Base-by-base conservation (phyloP, 2,888 invertebrate genomes). In the Eilema sororculum region DNA sequence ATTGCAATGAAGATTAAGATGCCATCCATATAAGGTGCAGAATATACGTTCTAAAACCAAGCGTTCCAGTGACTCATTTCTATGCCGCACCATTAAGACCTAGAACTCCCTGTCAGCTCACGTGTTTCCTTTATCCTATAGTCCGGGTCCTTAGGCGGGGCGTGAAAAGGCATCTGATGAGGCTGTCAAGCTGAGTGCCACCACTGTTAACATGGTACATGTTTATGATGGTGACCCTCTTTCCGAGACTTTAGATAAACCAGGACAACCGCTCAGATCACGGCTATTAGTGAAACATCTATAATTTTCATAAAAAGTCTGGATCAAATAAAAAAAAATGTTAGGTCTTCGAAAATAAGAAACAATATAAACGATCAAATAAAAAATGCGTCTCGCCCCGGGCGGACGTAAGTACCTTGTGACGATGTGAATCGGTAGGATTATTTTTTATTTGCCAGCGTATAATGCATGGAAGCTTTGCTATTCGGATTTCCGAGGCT, bases 381-480 rank as follows among this genome's bases (percentile, higher is more conserved):
- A 78, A 83, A 84, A 81, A 76, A 69, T 68, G 74, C 64, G 60
- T 70, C 74, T 78, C 58, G 83, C 85, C 85, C 76, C 67, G 63
- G 79, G 84, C 80, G 75, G 76, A 78, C 75, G 77, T 63, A 71
- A 73, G 75, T 72, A 70, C 72, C 73, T 75, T 79, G 74, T 80
- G 75, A 79, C 79, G 74, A 76, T 75, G 71, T 75, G 77, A 82
- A 83, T 82, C 74, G 84, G 84, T 73, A 65, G 85, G 84, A 87
- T 88, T 87, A 86, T 86, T 86, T 87, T 90, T 88, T 88, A 87
- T 89, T 87, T 87, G 84, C 81, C 76, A 73, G 79, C 75, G 75
- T 76, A 75, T 84, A 83, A 83, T 82, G 83, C 83, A 78, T 77
- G 77, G 75, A 70, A 75, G 80, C 74, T 80, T 87, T 89, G 84